phyloP scores from a whole-genome alignment of 2,113 vertebrate genomes.

The Amphiprion ocellaris region DNA sequence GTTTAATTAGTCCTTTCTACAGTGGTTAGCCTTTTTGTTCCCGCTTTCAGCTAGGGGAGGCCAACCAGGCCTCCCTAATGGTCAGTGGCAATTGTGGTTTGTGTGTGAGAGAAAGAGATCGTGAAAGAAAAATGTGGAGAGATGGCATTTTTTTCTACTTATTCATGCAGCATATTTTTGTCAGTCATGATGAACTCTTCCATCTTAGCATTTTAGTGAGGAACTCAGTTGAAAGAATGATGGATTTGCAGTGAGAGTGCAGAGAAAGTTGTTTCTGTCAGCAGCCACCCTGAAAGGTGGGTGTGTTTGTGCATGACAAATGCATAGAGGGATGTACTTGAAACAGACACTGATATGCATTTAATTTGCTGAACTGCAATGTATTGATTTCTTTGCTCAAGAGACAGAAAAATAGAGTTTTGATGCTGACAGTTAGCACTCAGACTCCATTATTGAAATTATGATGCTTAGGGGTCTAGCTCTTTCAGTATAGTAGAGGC shows the following conservation, averaged over 20 bases:
- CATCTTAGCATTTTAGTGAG: no score
- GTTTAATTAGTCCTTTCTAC: slow-evolving; percentile 75
- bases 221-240: no score
- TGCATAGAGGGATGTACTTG: no score
- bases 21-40: slow-evolving; percentile 71
- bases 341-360: no score
- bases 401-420: neutral
- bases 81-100: slow-evolving; percentile 7
- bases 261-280: neutral
- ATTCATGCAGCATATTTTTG: neutral
- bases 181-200: neutral
- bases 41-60: slow-evolving; percentile 38
- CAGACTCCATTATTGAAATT: neutral
- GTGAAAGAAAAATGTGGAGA: neutral
- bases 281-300: neutral
- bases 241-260: no score
- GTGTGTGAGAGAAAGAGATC: neutral
- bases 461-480: neutral
- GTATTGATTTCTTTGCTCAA: neutral
- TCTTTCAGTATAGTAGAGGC: neutral
- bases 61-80: slow-evolving; percentile 23
- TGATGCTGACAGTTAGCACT: neutral
- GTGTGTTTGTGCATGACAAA: neutral
- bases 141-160: neutral
- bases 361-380: no score